Percentiles rank a stretch among this genome's conserved stretches.
Evolutionary conservation across 2,113 vertebrate species (phyloP).

Genomic region (Dasyornis broadbenti): DNA sequence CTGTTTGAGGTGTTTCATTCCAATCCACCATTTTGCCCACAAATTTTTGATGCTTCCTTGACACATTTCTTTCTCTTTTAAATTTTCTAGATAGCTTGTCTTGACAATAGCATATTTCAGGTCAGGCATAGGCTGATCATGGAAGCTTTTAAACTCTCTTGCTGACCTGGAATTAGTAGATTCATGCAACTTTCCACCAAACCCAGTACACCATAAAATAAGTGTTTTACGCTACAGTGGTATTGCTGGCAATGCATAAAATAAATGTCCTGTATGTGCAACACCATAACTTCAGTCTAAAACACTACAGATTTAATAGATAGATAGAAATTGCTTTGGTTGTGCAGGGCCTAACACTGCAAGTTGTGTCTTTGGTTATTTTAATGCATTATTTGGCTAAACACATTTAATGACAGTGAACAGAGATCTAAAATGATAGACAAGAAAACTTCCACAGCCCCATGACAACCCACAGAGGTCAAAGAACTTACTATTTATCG

Average conservation of each 20-base stretch:
- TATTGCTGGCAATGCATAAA: constrained; percentile 76
- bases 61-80: constrained; percentile 40
- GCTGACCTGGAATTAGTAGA: constrained; percentile 76
- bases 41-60: constrained; percentile 27
- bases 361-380: neutral
- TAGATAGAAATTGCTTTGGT: neutral
- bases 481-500: neutral
- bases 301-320: constrained; percentile 32
- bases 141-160: constrained; percentile 72
- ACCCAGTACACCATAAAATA: constrained; percentile 72
- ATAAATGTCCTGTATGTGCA: constrained; percentile 66
- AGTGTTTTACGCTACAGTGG: constrained; percentile 71
- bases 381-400: neutral
- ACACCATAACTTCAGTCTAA: constrained; percentile 53
- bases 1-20: neutral
- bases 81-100: constrained; percentile 49
- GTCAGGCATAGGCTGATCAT: constrained; percentile 64
- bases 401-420: neutral
- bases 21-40: neutral
- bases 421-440: neutral
- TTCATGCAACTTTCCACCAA: constrained; percentile 65
- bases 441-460: neutral
- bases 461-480: neutral
- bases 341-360: neutral
- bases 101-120: constrained; percentile 74